Conservation (phyloP, 2,888 invertebrate species). For the Drymonia ruficornis region DNA sequence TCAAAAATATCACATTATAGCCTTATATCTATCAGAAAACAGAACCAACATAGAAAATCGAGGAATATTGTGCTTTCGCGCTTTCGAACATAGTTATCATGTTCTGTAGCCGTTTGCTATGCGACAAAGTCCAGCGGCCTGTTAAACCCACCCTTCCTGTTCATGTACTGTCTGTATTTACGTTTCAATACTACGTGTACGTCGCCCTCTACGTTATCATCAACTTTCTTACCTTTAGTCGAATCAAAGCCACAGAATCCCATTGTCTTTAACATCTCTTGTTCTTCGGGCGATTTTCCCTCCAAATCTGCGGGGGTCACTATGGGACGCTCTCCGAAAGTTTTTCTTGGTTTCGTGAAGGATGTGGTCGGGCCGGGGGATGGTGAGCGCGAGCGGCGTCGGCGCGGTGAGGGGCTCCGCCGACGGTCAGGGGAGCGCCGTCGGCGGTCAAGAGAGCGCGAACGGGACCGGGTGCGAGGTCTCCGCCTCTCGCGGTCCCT, state of each 20-base stretch:
- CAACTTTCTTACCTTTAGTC: constrained; percentile 98
- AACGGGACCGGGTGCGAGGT: constrained; percentile 71
- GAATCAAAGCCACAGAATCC: constrained; percentile 98
- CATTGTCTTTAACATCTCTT: constrained; percentile 98
- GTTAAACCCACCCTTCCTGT: constrained; percentile 99
- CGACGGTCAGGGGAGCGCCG: constrained; percentile 75
- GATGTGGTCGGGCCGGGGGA: constrained; percentile 73
- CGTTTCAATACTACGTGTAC: constrained; percentile 98
- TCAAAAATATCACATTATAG: constrained; percentile 55
- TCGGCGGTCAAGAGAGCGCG: constrained; percentile 72
- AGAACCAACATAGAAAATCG: constrained; percentile 16
- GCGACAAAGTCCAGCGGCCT: constrained; percentile 98
- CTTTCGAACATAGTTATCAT: background rate
- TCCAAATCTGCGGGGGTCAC: constrained; percentile 93
- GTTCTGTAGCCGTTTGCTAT: constrained; percentile 57
- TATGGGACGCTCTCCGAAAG: constrained; percentile 85
- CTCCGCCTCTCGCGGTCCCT: constrained; percentile 73
- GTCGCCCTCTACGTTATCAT: constrained; percentile 96
- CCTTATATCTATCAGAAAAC: constrained; percentile 34
- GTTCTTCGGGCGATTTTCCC: constrained; percentile 95
- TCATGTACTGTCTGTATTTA: constrained; percentile 99
- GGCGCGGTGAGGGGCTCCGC: constrained; percentile 53
- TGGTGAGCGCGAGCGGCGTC: constrained; percentile 62
- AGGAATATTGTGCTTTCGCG: background rate
- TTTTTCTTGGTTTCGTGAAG: constrained; percentile 69